Evolutionary conservation across 2,888 invertebrate species (phyloP).

Genomic region (Boloria selene): DNA sequence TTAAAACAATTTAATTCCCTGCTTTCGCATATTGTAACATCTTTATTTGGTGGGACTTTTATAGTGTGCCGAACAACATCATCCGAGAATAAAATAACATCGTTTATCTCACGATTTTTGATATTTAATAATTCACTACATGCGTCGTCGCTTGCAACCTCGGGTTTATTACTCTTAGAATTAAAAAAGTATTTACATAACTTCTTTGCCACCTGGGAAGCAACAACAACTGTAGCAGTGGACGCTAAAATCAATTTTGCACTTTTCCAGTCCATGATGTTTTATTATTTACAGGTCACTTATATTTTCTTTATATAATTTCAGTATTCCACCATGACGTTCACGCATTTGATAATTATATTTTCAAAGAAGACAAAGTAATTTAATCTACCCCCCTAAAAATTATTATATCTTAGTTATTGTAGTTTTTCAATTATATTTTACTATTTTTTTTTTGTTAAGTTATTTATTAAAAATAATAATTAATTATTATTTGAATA

Average conservation of each 20-base stretch:
- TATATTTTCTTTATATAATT: conserved; percentile 19
- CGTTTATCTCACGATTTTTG: conserved; percentile 74
- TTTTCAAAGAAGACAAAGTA: neutral
- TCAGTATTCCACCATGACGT: conserved; percentile 61
- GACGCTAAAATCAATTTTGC: conserved; percentile 68
- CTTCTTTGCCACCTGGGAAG: conserved; percentile 69
- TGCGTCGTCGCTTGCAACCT: conserved; percentile 52
- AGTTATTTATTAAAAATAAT: too few relatives aligned
- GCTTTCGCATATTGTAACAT: conserved; percentile 68
- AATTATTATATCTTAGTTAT: neutral
- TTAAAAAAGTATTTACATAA: conserved; percentile 64
- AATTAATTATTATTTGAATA: too few relatives aligned
- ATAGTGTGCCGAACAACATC: conserved; percentile 66
- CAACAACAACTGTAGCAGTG: conserved; percentile 69
- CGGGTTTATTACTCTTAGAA: conserved; percentile 47
- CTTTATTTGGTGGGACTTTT: conserved; percentile 64
- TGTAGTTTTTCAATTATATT: too few relatives aligned
- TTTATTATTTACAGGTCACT: conserved; percentile 15
- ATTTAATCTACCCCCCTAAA: conserved; percentile 51
- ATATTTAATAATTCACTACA: conserved; percentile 59
- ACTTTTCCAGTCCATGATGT: conserved; percentile 74
- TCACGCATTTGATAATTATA: conserved; percentile 56
- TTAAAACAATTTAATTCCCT: conserved; percentile 75
- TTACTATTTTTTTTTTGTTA: too few relatives aligned
- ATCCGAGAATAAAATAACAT: conserved; percentile 76